A percentile compares a stretch with the other conserved stretches of the same genome.
These are phyloP conservation scores for Sitobion miscanthi DNA, from an alignment of 1,140 invertebrate genomes.

Conservation along the genomic window DNA sequence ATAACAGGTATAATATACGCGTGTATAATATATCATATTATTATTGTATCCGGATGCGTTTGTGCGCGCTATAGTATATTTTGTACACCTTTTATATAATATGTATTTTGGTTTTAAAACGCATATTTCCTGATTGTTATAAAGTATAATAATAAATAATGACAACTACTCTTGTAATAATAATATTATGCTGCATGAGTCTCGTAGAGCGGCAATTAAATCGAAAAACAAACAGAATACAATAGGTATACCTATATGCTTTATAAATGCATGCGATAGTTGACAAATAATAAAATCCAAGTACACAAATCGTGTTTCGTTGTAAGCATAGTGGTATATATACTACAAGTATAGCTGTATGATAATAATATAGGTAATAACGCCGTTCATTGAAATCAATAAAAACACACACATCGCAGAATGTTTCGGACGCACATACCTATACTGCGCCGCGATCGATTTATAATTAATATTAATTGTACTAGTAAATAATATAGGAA, in stretches of 20 bases:
- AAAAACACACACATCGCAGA: not conserved
- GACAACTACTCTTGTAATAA: not conserved
- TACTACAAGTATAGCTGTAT: too few species aligned
- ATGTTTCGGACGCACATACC: not conserved
- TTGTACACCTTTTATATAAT: not conserved
- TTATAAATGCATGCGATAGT: not conserved
- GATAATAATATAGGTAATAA: not conserved
- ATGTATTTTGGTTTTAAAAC: not conserved
- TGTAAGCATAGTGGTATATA: not conserved
- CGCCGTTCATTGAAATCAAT: not conserved
- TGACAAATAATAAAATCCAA: not conserved
- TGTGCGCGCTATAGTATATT: not conserved
- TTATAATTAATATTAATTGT: not conserved
- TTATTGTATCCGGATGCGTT: not conserved
- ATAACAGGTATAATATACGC: not conserved
- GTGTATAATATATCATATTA: not conserved
- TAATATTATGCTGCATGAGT: not conserved
- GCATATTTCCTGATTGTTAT: not conserved
- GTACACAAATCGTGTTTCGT: not conserved
- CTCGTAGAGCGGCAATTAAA: not conserved
- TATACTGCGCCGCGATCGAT: not conserved
- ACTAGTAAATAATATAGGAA: not conserved
- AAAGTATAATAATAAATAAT: not conserved
- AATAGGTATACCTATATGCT: not conserved
- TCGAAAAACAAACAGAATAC: not conserved